Percentiles rank a stretch among this genome's conserved stretches.
Evolutionary conservation across 2,888 invertebrate genomes (phyloP).

Genomic region (Linnaemya tessellans): DNA sequence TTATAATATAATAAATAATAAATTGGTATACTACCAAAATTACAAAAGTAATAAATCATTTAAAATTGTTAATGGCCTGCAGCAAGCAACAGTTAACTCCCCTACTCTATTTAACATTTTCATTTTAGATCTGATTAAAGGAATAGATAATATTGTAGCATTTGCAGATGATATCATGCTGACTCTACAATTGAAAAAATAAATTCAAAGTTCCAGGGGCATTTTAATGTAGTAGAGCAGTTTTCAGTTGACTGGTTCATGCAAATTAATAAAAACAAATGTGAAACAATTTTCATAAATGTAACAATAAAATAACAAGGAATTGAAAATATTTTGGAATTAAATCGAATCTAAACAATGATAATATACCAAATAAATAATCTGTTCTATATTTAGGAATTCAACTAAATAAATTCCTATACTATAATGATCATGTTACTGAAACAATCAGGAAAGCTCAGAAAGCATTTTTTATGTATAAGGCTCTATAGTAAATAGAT

Average conservation of each 20-base stretch:
- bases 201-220: background rate
- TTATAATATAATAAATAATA: too few relatives aligned
- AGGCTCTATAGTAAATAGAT: too few relatives aligned
- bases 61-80: too few relatives aligned
- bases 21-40: too few relatives aligned
- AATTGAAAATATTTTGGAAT: background rate
- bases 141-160: background rate
- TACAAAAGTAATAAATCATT: too few relatives aligned
- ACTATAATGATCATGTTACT: background rate
- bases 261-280: too few relatives aligned
- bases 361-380: background rate
- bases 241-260: background rate
- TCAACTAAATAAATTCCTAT: background rate
- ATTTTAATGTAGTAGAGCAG: background rate
- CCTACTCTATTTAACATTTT: too few relatives aligned
- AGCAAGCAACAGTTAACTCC: too few relatives aligned
- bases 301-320: too few relatives aligned
- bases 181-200: background rate
- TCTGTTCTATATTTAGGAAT: background rate
- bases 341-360: background rate
- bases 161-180: constrained; percentile 10
- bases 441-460: background rate
- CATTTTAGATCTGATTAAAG: too few relatives aligned
- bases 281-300: too few relatives aligned
- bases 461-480: too few relatives aligned